These are phyloP conservation scores for Microctenopoma lineatum DNA, from an alignment of 2,797 vertebrate genomes.

Conservation along the genomic window DNA sequence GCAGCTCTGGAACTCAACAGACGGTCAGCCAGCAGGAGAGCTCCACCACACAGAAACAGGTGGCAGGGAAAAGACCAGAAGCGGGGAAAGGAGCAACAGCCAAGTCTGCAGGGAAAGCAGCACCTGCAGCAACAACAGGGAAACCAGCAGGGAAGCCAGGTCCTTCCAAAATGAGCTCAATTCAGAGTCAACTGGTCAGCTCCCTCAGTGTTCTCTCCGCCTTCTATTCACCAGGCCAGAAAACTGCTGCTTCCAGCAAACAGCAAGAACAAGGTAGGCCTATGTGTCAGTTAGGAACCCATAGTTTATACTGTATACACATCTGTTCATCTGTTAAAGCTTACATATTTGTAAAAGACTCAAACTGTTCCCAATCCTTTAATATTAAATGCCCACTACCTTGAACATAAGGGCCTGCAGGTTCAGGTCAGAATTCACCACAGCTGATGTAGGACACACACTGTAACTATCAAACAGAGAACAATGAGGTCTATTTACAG, in stretches of 20 bases:
- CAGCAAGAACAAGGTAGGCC: conserved; percentile 85
- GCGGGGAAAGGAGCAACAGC: conserved; percentile 68
- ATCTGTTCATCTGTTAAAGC: conserved; percentile 24
- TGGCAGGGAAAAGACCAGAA: conserved; percentile 72
- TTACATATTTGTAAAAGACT: conserved; percentile 4
- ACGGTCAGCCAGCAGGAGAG: conserved; percentile 84
- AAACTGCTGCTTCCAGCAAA: conserved; percentile 78
- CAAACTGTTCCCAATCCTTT: conserved; percentile 1
- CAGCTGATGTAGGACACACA: conserved; percentile 5
- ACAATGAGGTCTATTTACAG: conserved; percentile 17
- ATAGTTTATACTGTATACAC: conserved; percentile 7
- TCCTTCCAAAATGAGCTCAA: conserved; percentile 96
- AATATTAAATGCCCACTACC: conserved; percentile 2
- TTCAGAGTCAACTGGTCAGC: conserved; percentile 95
- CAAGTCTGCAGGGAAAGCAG: conserved; percentile 71
- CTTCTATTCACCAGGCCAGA: conserved; percentile 90
- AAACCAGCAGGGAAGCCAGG: conserved; percentile 80
- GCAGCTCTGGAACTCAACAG: conserved; percentile 75
- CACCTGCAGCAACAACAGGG: conserved; percentile 58
- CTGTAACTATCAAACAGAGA: conserved; percentile 31
- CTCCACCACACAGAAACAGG: conserved; percentile 82
- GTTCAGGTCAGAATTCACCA: conserved; percentile 14
- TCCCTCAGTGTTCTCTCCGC: conserved; percentile 95
- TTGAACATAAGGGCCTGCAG: conserved; percentile 9
- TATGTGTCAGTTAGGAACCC: conserved; percentile 11